A percentile compares a stretch with the other conserved stretches of the same genome.
These are phyloP conservation scores for Solea solea DNA, from an alignment of 2,113 vertebrate genomes.

Conservation along the genomic window DNA sequence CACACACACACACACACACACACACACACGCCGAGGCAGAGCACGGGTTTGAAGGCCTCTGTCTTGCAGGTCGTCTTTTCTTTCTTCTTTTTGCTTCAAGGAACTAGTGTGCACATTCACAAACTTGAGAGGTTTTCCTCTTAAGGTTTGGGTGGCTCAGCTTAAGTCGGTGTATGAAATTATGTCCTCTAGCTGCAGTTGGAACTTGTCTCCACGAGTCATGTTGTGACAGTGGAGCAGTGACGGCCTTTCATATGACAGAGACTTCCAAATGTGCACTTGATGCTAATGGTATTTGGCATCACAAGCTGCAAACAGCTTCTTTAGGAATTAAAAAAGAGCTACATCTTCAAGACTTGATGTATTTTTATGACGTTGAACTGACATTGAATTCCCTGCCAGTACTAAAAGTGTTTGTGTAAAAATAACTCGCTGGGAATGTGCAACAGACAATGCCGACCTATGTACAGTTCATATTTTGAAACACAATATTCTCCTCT, in stretches of 20 bases:
- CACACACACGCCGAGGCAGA: background rate
- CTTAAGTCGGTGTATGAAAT: no score
- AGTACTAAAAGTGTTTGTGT: no score
- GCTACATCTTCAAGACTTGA: no score
- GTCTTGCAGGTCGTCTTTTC: slow-evolving; percentile 17
- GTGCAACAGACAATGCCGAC: background rate
- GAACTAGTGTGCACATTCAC: background rate
- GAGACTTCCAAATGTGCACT: background rate
- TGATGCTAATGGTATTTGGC: background rate
- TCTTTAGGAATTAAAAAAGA: background rate
- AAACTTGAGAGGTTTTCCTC: slow-evolving; percentile 4
- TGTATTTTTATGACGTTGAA: background rate
- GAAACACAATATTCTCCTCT: background rate
- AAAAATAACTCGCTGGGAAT: no score
- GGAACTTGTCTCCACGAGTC: no score
- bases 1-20: slow-evolving; percentile 4
- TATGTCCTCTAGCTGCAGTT: no score
- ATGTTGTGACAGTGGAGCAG: slow-evolving; percentile 1
- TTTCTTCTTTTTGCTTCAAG: slow-evolving; percentile 1
- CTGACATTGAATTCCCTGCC: background rate
- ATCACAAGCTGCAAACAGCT: background rate
- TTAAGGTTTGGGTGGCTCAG: slow-evolving; percentile 3
- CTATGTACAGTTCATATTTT: background rate
- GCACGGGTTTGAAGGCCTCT: slow-evolving; percentile 27
- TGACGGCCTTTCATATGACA: slow-evolving; percentile 2